Evolutionary conservation across 2,797 vertebrate genomes (phyloP), one percentile per base, ranked within the genome.

Genomic region (Sparus aurata): DNA sequence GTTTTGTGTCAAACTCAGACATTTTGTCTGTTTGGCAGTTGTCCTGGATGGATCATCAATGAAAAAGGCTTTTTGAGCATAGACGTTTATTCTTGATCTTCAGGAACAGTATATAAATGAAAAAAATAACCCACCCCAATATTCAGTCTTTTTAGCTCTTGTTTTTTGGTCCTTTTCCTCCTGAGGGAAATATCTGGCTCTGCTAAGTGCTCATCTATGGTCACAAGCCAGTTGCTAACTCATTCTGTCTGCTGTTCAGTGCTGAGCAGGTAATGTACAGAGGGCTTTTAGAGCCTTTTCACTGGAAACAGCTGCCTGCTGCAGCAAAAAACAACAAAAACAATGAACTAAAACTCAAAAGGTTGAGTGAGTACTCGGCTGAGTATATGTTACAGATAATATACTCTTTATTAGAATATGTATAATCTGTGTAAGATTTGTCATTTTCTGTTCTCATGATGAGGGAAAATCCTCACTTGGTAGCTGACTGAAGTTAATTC

Each of bases 201-300:
- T 60, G n/a, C n/a, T 61, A 22, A 73, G 62, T 41, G 30, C 57
- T 43, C 8, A 55, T 30, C 57, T 17, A 7, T 60, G 23, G 60
- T 67, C 17, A 46, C 15, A 20, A 64, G 12, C 23, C 11, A 45
- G 52, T 58, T 2, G 10, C 41, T 30, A 43, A 58, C 3, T 27
- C 43, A 13, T 18, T 64, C 3, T 45, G 34, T 53, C 46, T 59
- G 53, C 34, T 59, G 23, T 43, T 25, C 55, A 27, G 13, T 49
- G 50, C 59, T 22, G 12, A 70, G 52, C 46, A 30, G 49, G 23
- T 59, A 20, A 10, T 23, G 50, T 25, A 47, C 54, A 22, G 22
- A 17, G 22, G 23, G 15, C 12, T 71, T 68, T 60, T 10, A 34
- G 18, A 41, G 45, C 30, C n/a, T 27, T 27, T 18, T 30, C 22